Evolutionary conservation across 1,140 invertebrate species (phyloP).

Genomic region (Thalassaphorura encarpata): DNA sequence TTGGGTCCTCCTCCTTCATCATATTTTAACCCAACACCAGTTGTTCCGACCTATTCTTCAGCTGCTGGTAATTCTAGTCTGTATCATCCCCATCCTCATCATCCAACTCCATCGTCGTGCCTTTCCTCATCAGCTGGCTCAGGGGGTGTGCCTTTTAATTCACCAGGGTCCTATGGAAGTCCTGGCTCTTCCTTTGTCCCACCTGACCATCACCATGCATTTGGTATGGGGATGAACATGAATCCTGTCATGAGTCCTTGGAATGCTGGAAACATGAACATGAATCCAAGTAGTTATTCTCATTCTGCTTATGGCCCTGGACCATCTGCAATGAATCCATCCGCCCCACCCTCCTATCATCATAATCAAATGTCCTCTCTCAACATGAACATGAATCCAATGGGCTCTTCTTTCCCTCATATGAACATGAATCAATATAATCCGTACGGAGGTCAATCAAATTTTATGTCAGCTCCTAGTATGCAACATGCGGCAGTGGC

Average conservation of each 20-base stretch:
- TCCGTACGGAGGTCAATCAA: conserved; percentile 12
- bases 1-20: not conserved
- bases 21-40: conserved; percentile 15
- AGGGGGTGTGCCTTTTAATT: conserved; percentile 32
- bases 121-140: conserved; percentile 31
- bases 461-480: conserved; percentile 11
- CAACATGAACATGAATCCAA: conserved; percentile 3
- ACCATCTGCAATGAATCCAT: conserved; percentile 9
- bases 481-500: conserved; percentile 8
- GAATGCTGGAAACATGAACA: conserved; percentile 14
- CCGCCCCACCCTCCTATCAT: conserved; percentile 10
- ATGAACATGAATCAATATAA: conserved; percentile 25
- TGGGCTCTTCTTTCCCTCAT: conserved; percentile 2
- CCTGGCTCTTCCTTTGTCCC: conserved; percentile 14
- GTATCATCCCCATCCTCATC: conserved; percentile 34
- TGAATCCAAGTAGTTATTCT: conserved; percentile 4
- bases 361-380: conserved; percentile 8
- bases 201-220: conserved; percentile 12
- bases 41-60: not conserved
- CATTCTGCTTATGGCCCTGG: conserved; percentile 2
- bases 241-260: conserved; percentile 26
- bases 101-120: conserved; percentile 32
- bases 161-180: conserved; percentile 14
- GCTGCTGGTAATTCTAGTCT: conserved; percentile 19
- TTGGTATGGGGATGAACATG: conserved; percentile 23